Evolutionary conservation across 2,113 vertebrate genomes (phyloP).

Genomic region (Edolisoma coerulescens): DNA sequence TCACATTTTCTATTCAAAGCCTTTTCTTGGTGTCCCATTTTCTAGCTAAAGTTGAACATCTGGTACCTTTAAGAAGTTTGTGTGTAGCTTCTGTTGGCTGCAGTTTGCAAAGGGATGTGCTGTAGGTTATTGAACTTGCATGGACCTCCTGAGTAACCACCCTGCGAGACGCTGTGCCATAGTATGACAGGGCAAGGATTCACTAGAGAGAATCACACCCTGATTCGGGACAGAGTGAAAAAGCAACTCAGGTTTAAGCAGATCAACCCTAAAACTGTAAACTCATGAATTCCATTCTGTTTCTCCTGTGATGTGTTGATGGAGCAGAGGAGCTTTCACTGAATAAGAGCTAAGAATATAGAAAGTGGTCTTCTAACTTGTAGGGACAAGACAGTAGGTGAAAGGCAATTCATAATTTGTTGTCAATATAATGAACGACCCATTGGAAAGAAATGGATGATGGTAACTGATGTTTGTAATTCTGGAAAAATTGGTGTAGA

Average conservation of each 20-base stretch:
- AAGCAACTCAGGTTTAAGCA: background rate
- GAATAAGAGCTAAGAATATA: background rate
- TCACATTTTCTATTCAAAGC: background rate
- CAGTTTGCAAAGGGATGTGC: background rate
- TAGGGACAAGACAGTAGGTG: background rate
- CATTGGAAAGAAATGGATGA: background rate
- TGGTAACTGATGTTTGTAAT: background rate
- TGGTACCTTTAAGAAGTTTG: background rate
- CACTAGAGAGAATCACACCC: background rate
- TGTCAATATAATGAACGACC: background rate
- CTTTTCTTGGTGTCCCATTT: background rate
- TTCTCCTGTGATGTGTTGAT: background rate
- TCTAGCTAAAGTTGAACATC: background rate
- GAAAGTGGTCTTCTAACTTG: background rate
- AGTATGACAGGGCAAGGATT: background rate
- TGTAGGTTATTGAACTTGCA: background rate
- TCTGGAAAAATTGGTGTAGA: background rate
- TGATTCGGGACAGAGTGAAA: background rate
- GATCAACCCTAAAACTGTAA: background rate
- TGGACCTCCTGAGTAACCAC: background rate
- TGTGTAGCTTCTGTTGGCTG: background rate
- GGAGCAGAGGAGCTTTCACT: background rate
- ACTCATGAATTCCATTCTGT: background rate
- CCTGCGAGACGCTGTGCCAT: background rate
- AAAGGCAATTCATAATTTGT: background rate